Evolutionary conservation across 2,797 vertebrate species (phyloP), one percentile per base, ranked within the genome.

Genomic region (Psittacula derbiana): DNA sequence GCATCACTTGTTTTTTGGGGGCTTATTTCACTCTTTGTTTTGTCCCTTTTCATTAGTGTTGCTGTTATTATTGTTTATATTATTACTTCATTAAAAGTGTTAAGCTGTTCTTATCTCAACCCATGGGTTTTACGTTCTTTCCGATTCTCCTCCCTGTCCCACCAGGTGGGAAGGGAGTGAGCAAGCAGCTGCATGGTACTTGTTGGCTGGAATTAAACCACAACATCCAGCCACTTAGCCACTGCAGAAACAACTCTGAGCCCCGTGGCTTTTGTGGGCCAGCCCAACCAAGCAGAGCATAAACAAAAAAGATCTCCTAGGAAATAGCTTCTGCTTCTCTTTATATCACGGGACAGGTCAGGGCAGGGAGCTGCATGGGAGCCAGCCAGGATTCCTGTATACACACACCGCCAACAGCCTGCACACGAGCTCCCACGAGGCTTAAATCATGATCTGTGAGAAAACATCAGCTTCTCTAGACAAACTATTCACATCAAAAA

Each of bases 341-440:
- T 82, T 61, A 75, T 96, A 95, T 79, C 86, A 62, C 5, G 23
- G 69, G 69, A 76, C 84, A 94, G 72, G 84, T 33, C 73, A 86
- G 92, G 87, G 80, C 92, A 93, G 49, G 80, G 92, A 74, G 65
- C 57, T 67, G 71, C 55, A 62, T 61, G 69, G 75, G 52, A 95
- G 46, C 57, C 90, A 93, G 85, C 71, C 93, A 90, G 84, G 79
- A 90, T 90, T 88, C 74, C 86, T 88, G 61, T 82, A 28, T 84
- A 88, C 12, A 44, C 52, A 80, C 64, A 93, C 92, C 72, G 49
- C 75, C 76, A 80, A 74, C 81, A 94, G 76, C 69, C 67, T 76
- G 80, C 62, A 86, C 36, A 72, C 12, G 24, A 72, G 61, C 80
- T 89, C 65, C 82, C 69, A 93, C 3, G 10, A 88, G 81, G 69